Evolutionary conservation across 2,113 vertebrate genomes (phyloP), one percentile per base, ranked within the genome.

Genomic region (Sardina pilchardus): DNA sequence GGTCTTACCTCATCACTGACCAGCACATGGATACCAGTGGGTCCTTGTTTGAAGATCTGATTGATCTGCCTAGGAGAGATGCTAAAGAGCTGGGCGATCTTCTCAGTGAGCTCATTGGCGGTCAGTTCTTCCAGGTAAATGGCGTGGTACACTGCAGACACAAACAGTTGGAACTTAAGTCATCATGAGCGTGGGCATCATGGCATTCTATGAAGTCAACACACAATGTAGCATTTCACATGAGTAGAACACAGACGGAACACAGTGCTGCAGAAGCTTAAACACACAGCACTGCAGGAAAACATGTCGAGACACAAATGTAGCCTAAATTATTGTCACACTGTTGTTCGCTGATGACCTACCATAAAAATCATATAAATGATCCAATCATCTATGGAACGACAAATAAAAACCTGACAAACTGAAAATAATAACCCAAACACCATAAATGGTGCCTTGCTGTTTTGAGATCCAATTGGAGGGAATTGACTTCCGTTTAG

Each of bases 21-120:
- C 84, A 99, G 95, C 30, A 99, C 98, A 3, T 99, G 98, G 88
- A 99, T 99, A 14, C 98, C 98, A 0, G 97, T 98, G 0, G 98
- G 98, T 0, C 98, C 98, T 89, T 98, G 98, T 90, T 97, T 98
- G 91, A 98, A 98, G 90, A 99, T 98, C 92, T 99, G 98, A 92
- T 96, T 97, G 92, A 99, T 99, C 91, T 99, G 98, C 26, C 95
- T 92, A 39, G 97, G 96, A 2, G 97, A 97, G 88, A 99, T 99
- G 85, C 94, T 99, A 94, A 99, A 99, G 34, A 99, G 97, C 93
- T 97, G 97, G 21, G 98, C 98, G 14, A 99, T 93, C 93, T 99
- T 99, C 89, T 99, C 97, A 0, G 96, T 96, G 88, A 99, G 94
- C 84, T 99, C 98, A 5, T 94, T 53, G 0, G 96, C 94, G 0